Evolutionary conservation across 1,140 invertebrate genomes (phyloP).

Genomic region (Pseudomyrmex sp.): DNA sequence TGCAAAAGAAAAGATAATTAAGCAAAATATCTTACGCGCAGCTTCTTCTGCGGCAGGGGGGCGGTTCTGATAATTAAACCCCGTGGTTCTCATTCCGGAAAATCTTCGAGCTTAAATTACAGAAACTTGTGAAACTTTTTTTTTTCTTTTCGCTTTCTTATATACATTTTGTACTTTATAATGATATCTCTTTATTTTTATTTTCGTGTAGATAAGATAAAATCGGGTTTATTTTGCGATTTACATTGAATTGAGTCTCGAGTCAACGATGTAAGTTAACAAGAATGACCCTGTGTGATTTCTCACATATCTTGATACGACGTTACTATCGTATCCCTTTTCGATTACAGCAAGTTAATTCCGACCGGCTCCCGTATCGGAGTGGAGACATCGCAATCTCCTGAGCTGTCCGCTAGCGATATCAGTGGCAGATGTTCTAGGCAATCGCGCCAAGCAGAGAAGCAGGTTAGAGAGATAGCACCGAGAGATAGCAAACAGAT

Average conservation of each 20-base stretch:
- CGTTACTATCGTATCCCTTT: slow-evolving; percentile 29
- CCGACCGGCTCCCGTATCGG: slow-evolving; percentile 35
- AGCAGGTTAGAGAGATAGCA: slow-evolving; percentile 52
- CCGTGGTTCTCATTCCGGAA: neutral
- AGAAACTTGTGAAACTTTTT: neutral
- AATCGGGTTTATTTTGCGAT: neutral
- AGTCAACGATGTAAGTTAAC: slow-evolving; percentile 7
- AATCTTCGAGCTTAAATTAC: neutral
- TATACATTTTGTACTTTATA: neutral
- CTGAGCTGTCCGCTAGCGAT: slow-evolving; percentile 57
- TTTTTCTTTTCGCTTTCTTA: neutral
- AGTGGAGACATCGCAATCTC: slow-evolving; percentile 57
- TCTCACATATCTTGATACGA: slow-evolving; percentile 22
- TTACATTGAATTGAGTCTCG: neutral
- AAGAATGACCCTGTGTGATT: slow-evolving; percentile 1
- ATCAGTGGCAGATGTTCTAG: slow-evolving; percentile 56
- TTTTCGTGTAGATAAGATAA: neutral
- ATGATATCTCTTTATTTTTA: neutral
- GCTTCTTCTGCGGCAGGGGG: neutral
- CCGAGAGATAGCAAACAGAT: slow-evolving; percentile 53
- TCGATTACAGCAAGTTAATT: slow-evolving; percentile 52
- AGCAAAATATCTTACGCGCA: neutral
- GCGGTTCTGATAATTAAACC: neutral
- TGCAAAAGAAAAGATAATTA: slow-evolving; percentile 26
- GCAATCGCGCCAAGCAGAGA: slow-evolving; percentile 47